phyloP scores from a whole-genome alignment of 2,113 vertebrate genomes.

The Ailuropoda melanoleuca region DNA sequence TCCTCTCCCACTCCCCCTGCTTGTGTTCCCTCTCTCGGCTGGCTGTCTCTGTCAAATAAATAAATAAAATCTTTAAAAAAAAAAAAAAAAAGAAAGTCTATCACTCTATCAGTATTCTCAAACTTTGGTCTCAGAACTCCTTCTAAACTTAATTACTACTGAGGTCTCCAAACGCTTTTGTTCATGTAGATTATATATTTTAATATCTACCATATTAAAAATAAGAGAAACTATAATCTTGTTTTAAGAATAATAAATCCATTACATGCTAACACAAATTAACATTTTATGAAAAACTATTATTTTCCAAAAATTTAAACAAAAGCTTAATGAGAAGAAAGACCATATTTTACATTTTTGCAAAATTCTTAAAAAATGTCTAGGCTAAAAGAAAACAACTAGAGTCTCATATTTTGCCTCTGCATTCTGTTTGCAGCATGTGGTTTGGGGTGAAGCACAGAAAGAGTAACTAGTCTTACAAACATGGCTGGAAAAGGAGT shows the following conservation, averaged over 20 bases:
- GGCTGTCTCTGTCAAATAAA: too few relatives aligned
- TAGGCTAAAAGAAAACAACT: not conserved
- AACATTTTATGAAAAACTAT: not conserved
- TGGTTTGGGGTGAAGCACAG: not conserved
- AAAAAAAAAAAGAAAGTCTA: not conserved
- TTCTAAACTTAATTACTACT: conserved; percentile 31
- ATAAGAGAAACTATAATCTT: not conserved
- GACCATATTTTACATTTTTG: not conserved
- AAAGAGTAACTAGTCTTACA: not conserved
- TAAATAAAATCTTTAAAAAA: too few relatives aligned
- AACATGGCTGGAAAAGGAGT: not conserved
- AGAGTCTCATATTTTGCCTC: not conserved
- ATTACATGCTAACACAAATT: not conserved
- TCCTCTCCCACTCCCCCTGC: too few relatives aligned
- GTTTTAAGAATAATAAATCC: not conserved
- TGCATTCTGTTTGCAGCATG: not conserved
- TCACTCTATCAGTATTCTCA: not conserved
- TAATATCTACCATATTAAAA: not conserved
- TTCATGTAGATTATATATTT: not conserved
- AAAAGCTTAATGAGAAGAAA: not conserved
- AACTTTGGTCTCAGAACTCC: not conserved
- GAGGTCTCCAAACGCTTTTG: not conserved
- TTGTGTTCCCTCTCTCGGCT: too few relatives aligned
- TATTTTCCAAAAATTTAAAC: conserved; percentile 10
- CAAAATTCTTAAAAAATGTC: not conserved